Base-by-base conservation (phyloP, 2,888 invertebrate species). In the Trichogramma evanescens region DNA sequence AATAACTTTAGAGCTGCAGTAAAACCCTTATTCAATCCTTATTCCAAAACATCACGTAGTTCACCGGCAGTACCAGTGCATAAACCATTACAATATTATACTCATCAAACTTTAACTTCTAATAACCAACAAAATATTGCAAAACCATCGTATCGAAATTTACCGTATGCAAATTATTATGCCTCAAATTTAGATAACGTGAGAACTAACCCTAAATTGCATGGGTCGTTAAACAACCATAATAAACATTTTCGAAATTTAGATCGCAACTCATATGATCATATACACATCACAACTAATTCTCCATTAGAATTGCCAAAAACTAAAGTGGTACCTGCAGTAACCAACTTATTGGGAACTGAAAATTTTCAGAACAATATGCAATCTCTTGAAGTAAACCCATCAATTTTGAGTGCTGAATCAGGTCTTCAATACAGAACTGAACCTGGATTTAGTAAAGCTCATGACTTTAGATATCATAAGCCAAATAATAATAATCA, bases 381-480 rank as follows among this genome's bases (percentile, higher is more conserved):
- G 42, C 66, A 66, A 43, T 56, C 58, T 1, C 60, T 68, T 40
- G 69, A 71, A 26, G 65, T 61, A n/a, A 69, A 73, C 42, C 73
- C 71, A 4, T 41, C 70, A 4, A 44, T 72, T 2, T 55, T 72
- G 10, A 68, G 59, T 39, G 50, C 56, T 39, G 68, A 63, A 49
- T 59, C 56, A 41, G 67, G 61, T 9, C 50, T 58, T 1, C 66
- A 66, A 43, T 68, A 68, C 45, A 70, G 68, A 53, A 26, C 62
- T 26, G 66, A 66, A 49, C 66, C 69, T 8, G 58, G 63, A n/a
- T 67, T 67, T 41, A 66, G 60, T 6, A 39, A 58, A 6, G 40
- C 66, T 44, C 69, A 69, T 39, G 59, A 62, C 6, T 66, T 67
- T 9, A 61, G 54, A 3, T 51, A 61, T n/a, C 45, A 54, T 5